phyloP scores from a whole-genome alignment of 2,888 invertebrate species.

The Hipparchia semele region DNA sequence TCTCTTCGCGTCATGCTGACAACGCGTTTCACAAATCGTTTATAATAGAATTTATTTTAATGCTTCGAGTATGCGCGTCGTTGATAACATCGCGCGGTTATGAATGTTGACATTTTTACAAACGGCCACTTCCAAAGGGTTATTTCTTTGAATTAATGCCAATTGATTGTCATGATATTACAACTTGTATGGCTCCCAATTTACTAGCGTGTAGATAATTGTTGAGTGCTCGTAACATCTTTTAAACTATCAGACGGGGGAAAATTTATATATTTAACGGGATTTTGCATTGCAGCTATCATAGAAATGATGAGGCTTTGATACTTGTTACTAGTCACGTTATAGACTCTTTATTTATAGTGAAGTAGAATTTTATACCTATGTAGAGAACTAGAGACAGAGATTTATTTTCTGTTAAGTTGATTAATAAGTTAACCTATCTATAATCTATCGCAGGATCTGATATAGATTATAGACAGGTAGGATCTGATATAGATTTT shows the following conservation, averaged over 20 bases:
- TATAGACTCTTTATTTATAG: no score
- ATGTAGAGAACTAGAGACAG: no score
- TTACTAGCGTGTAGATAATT: conserved; percentile 36
- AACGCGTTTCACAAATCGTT: conserved; percentile 76
- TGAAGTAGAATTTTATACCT: no score
- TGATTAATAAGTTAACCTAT: no score
- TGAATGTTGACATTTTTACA: conserved; percentile 69
- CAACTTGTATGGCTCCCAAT: conserved; percentile 41
- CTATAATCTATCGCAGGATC: no score
- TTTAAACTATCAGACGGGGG: conserved; percentile 7
- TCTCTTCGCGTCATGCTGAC: conserved; percentile 77
- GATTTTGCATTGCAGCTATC: background rate
- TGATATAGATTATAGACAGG: no score
- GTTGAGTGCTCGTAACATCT: conserved; percentile 12
- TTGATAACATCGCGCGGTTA: conserved; percentile 71
- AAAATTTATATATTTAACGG: conserved; percentile 15
- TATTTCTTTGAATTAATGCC: conserved; percentile 60
- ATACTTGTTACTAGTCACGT: no score
- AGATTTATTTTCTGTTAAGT: no score
- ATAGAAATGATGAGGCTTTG: background rate
- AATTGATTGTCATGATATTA: conserved; percentile 68
- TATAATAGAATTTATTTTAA: conserved; percentile 72
- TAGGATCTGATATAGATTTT: no score
- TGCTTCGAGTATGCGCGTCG: conserved; percentile 52
- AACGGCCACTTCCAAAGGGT: conserved; percentile 59